Evolutionary conservation across 2,888 invertebrate species (phyloP).

Genomic region (Adineta ricciae): DNA sequence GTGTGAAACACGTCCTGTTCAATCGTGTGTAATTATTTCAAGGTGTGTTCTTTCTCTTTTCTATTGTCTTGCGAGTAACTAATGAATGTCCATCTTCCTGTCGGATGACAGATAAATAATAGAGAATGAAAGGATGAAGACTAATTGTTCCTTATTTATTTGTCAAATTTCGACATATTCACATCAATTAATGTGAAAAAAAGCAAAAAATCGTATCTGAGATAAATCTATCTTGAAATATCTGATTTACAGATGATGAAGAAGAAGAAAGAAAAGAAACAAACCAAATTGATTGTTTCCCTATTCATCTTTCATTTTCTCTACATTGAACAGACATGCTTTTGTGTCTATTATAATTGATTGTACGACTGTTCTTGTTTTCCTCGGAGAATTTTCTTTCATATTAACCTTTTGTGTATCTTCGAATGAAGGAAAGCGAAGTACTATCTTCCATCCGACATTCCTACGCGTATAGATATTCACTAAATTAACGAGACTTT

Average conservation of each 20-base stretch:
- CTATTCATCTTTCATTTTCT: background rate
- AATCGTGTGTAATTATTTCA: constrained; percentile 7
- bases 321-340: background rate
- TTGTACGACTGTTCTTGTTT: constrained; percentile 5
- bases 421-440: background rate
- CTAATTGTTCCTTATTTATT: background rate
- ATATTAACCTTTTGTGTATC: background rate
- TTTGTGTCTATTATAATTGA: background rate
- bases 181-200: background rate
- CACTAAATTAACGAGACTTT: constrained; percentile 12
- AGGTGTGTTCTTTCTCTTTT: background rate
- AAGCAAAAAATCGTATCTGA: background rate
- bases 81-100: constrained; percentile 3
- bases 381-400: background rate
- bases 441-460: background rate
- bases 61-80: background rate
- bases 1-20: background rate
- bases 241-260: background rate
- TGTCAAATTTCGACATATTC: background rate
- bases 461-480: background rate
- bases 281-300: background rate
- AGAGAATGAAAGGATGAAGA: background rate
- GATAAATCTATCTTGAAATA: background rate
- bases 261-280: background rate
- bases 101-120: constrained; percentile 13